Evolutionary conservation across 2,113 vertebrate genomes (phyloP).

Genomic region (Gambusia affinis): DNA sequence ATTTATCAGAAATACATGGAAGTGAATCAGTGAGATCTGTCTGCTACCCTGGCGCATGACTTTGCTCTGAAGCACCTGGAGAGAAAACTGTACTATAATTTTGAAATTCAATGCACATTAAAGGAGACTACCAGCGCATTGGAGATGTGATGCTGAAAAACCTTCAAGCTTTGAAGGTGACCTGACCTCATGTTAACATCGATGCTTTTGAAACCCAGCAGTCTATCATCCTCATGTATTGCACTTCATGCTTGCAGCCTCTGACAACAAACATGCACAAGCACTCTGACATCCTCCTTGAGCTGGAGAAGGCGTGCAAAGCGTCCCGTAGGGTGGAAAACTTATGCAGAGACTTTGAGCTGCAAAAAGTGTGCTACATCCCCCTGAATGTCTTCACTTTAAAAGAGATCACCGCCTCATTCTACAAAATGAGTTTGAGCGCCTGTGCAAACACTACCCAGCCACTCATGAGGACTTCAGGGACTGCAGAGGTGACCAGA

Average conservation of each 20-base stretch:
- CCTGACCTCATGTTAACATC: background rate
- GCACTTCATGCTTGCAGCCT: conserved; percentile 73
- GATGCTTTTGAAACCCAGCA: background rate
- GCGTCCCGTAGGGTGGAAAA: conserved; percentile 85
- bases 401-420: conserved; percentile 95
- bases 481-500: conserved; percentile 89
- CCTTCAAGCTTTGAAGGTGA: conserved; percentile 92
- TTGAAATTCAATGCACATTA: conserved; percentile 89
- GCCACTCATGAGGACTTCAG: conserved; percentile 90
- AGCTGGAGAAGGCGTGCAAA: conserved; percentile 86
- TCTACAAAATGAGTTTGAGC: too few species aligned
- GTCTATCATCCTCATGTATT: background rate
- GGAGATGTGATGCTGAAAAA: conserved; percentile 96
- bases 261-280: conserved; percentile 88
- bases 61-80: too few species aligned
- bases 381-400: conserved; percentile 93
- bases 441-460: conserved; percentile 93
- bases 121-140: conserved; percentile 94
- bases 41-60: too few species aligned
- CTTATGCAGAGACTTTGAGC: conserved; percentile 93
- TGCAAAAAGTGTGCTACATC: conserved; percentile 97
- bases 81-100: too few species aligned
- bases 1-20: too few species aligned
- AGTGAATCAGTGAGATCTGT: too few species aligned
- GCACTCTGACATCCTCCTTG: conserved; percentile 88